Percentiles rank a stretch among this genome's conserved stretches.
Conservation (phyloP, 2,113 vertebrate genomes). For the Pseudopodoces humilis region DNA sequence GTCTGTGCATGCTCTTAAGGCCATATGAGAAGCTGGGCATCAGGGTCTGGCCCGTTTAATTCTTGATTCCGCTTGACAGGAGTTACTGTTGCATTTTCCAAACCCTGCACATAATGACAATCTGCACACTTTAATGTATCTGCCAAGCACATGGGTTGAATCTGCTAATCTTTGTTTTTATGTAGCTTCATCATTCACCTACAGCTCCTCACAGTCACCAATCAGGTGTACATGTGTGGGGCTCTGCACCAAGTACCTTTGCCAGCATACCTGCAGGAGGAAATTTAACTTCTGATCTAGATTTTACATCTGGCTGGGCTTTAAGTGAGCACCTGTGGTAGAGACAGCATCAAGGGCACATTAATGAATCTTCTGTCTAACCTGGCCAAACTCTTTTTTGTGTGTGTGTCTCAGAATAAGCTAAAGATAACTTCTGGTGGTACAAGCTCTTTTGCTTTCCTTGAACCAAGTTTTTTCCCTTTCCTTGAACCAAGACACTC, state of each 20-base stretch:
- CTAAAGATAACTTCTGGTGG: background rate
- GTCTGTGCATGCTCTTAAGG: background rate
- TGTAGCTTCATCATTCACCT: slow-evolving; percentile 18
- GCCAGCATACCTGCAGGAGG: slow-evolving; percentile 35
- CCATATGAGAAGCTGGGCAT: background rate
- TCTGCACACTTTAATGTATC: slow-evolving; percentile 10
- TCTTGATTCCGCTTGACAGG: background rate
- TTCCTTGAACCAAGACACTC: background rate
- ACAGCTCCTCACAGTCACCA: background rate
- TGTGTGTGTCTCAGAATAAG: background rate
- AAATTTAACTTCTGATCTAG: slow-evolving; percentile 56
- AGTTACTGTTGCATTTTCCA: background rate
- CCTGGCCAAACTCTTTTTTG: background rate
- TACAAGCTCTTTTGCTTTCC: background rate
- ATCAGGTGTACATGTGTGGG: background rate
- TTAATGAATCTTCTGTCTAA: slow-evolving; percentile 17
- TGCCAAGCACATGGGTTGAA: slow-evolving; percentile 13
- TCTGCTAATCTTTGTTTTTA: slow-evolving; percentile 26
- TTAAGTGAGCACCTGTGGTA: slow-evolving; percentile 32
- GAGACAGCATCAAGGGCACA: background rate
- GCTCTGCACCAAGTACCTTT: background rate
- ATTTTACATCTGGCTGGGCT: slow-evolving; percentile 39
- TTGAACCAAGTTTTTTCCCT: background rate
- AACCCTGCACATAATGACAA: background rate
- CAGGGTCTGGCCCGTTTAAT: background rate